phyloP scores from a whole-genome alignment of 2,113 vertebrate species.

The Apus apus region DNA sequence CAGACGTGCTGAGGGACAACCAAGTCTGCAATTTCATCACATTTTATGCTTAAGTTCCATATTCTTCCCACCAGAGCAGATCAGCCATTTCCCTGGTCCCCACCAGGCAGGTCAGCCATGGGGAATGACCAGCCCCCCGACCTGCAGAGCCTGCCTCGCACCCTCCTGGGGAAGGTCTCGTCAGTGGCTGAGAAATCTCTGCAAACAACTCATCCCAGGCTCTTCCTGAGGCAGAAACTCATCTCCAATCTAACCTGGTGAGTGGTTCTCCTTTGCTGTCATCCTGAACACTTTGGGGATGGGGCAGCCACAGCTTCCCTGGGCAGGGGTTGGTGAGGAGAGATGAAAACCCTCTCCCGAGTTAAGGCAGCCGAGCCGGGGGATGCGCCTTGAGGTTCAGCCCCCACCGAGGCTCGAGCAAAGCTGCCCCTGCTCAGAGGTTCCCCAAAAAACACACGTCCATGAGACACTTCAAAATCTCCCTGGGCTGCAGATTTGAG shows the following conservation, averaged over 20 bases:
- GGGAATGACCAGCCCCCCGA: fast-evolving
- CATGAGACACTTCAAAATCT: fast-evolving
- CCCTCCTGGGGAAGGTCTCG: background rate
- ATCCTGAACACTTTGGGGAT: background rate
- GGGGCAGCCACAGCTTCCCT: no score
- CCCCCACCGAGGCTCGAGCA: fast-evolving
- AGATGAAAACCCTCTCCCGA: fast-evolving
- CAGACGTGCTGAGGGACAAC: background rate
- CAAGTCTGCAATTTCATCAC: fast-evolving
- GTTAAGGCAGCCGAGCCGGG: no score
- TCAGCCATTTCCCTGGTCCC: background rate
- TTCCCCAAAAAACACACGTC: fast-evolving
- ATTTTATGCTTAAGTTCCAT: background rate
- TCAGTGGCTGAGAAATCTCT: background rate
- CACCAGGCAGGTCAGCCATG: fast-evolving
- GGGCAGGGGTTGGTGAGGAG: background rate
- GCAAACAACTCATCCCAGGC: background rate
- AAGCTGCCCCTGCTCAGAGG: background rate
- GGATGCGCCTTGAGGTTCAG: background rate
- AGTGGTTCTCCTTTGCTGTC: fast-evolving
- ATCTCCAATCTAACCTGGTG: background rate
- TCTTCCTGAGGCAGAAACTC: background rate
- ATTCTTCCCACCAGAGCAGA: background rate
- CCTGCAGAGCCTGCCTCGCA: background rate
- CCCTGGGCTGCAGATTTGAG: background rate